Percentiles rank a stretch among this genome's conserved stretches.
phyloP scores from a whole-genome alignment of 2,113 vertebrate genomes.

The Neofelis nebulosa region DNA sequence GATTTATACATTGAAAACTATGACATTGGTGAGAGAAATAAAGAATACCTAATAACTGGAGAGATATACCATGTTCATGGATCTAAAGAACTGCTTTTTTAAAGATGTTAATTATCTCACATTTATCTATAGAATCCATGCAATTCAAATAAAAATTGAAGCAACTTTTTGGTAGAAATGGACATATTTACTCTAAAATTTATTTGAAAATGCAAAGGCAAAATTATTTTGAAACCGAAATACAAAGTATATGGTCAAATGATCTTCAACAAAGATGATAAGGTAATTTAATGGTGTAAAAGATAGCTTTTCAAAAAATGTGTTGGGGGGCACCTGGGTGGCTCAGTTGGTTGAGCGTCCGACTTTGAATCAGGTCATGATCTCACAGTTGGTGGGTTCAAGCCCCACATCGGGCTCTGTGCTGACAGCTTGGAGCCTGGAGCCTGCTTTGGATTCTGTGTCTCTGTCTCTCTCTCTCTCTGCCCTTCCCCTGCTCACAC shows the following conservation, averaged over 20 bases:
- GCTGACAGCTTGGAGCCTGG: too few species aligned
- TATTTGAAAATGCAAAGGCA: neutral
- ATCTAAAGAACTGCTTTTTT: neutral
- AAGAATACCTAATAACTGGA: neutral
- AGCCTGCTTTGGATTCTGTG: too few species aligned
- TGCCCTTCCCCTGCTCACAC: too few species aligned
- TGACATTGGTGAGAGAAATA: neutral
- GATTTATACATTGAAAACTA: neutral
- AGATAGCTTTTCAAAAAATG: neutral
- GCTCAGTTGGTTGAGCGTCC: too few species aligned
- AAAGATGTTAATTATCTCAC: neutral
- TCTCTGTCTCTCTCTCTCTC: too few species aligned
- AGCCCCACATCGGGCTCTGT: too few species aligned
- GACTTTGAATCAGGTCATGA: too few species aligned
- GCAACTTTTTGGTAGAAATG: neutral
- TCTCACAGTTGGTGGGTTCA: too few species aligned
- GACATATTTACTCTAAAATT: neutral
- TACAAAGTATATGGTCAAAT: neutral
- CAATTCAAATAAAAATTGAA: neutral
- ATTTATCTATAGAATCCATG: neutral
- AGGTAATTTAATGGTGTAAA: neutral
- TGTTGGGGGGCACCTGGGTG: too few species aligned
- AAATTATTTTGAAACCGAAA: conserved; percentile 12
- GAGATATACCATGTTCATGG: neutral
- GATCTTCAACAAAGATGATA: neutral